These are phyloP conservation scores for Arbacia lixula DNA, from an alignment of 53 echinoderm and acorn worm genomes.

Conservation along the genomic window DNA sequence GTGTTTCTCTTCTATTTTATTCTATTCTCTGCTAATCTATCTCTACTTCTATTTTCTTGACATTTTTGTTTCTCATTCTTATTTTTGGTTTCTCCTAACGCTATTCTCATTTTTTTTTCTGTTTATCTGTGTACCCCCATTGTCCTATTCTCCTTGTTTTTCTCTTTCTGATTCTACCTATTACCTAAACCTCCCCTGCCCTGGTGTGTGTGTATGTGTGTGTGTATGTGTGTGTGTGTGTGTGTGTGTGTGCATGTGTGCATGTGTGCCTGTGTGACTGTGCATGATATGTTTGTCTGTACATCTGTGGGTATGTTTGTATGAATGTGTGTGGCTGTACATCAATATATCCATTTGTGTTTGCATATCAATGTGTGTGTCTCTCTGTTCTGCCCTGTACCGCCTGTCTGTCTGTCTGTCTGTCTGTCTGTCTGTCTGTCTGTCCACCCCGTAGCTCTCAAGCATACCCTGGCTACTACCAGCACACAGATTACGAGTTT, in stretches of 20 bases:
- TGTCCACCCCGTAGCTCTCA: constrained; percentile 12
- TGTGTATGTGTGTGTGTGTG: too few species aligned
- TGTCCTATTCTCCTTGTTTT: too few species aligned
- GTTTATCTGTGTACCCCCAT: neutral
- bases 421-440: constrained; percentile 23
- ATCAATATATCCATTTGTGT: neutral
- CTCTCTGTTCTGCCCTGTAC: neutral
- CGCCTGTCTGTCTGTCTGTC: constrained; percentile 2
- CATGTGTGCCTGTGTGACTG: too few species aligned
- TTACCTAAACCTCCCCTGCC: too few species aligned
- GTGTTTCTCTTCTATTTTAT: too few species aligned
- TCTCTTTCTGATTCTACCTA: neutral
- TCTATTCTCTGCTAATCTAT: too few species aligned
- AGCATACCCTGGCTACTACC: constrained; percentile 40
- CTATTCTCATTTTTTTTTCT: neutral
- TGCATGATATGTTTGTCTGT: neutral
- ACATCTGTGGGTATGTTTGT: neutral
- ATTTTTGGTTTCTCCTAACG: neutral
- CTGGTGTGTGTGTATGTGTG: too few species aligned
- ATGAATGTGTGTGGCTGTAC: neutral
- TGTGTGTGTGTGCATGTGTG: too few species aligned
- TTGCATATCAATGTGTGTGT: neutral
- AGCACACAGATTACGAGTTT: constrained; percentile 44
- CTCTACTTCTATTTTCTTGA: neutral
- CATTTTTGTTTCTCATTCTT: neutral